Conservation (phyloP, 1,140 invertebrate genomes). For the Macrocentrus cingulum region DNA sequence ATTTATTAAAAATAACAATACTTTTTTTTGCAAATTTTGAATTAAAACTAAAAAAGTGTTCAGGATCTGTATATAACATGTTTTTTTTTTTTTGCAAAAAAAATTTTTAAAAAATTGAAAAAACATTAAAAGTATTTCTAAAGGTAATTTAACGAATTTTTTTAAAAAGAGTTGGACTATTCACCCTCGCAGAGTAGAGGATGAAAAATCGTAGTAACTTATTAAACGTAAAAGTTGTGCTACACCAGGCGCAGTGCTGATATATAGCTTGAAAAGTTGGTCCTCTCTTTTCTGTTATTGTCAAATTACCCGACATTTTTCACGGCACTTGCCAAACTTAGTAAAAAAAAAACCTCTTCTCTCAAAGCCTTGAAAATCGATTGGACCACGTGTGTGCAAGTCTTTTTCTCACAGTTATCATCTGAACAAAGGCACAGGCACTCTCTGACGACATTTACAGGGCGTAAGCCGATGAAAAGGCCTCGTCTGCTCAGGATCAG, state of each 20-base stretch:
- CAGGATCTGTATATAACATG: too few relatives aligned
- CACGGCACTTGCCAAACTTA: constrained; percentile 26
- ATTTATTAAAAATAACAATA: too few relatives aligned
- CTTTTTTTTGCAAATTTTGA: too few relatives aligned
- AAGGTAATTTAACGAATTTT: neutral
- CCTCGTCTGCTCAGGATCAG: constrained; percentile 13
- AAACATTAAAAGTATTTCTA: neutral
- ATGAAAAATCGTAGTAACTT: constrained; percentile 53
- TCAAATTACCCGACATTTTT: constrained; percentile 41
- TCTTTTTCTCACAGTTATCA: too few relatives aligned
- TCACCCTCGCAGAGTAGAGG: constrained; percentile 18
- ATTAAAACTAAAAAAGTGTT: too few relatives aligned
- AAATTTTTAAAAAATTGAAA: too few relatives aligned
- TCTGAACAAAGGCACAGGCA: neutral
- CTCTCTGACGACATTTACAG: constrained; percentile 27
- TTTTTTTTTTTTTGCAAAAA: too few relatives aligned
- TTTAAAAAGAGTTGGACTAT: neutral
- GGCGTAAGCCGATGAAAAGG: constrained; percentile 29
- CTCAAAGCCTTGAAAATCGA: too few relatives aligned
- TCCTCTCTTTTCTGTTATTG: constrained; percentile 37
- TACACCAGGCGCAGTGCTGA: constrained; percentile 34
- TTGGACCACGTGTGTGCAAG: too few relatives aligned
- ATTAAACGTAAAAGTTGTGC: constrained; percentile 53
- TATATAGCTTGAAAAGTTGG: constrained; percentile 31
- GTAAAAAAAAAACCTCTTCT: too few relatives aligned